Evolutionary conservation across 2,888 invertebrate species (phyloP).

Genomic region (Antheraea yamamai): DNA sequence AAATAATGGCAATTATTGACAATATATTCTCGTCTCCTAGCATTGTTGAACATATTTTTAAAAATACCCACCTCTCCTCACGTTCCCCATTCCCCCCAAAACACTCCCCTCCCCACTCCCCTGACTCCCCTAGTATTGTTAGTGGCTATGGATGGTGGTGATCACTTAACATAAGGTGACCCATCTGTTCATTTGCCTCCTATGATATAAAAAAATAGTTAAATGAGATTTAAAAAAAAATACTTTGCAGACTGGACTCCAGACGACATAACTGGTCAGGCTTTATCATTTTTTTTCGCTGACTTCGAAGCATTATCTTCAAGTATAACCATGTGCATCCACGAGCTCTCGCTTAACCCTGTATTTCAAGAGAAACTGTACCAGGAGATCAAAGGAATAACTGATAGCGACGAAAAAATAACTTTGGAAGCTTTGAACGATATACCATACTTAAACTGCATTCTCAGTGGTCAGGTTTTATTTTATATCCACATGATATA

Average conservation of each 20-base stretch:
- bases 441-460: neutral
- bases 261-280: conserved; percentile 1
- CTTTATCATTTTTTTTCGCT: conserved; percentile 1
- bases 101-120: no score
- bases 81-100: no score
- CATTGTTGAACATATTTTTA: no score
- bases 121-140: no score
- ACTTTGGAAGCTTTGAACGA: neutral
- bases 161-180: no score
- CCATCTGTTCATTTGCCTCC: no score
- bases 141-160: no score
- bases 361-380: neutral
- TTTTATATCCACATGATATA: neutral
- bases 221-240: neutral
- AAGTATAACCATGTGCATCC: conserved; percentile 1
- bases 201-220: no score
- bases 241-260: neutral
- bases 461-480: neutral
- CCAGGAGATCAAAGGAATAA: no score
- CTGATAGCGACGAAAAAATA: neutral
- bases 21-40: no score
- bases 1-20: no score
- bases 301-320: neutral
- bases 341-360: neutral
- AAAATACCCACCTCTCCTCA: no score